Evolutionary conservation across 2,113 vertebrate species (phyloP).

Genomic region (Vimba vimba): DNA sequence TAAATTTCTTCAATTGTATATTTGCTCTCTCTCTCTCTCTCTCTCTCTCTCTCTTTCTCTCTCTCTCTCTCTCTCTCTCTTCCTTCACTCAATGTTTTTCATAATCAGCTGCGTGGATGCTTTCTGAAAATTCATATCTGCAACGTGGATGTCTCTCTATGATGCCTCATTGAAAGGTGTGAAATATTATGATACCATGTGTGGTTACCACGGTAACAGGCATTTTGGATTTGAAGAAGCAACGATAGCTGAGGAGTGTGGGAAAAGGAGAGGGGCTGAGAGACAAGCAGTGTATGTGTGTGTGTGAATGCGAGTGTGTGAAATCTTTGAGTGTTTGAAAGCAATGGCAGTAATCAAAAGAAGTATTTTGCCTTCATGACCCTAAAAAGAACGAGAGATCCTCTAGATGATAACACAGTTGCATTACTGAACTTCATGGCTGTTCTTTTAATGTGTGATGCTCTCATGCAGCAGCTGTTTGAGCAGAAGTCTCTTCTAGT

Average conservation of each 20-base stretch:
- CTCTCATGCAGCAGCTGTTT: slow-evolving; percentile 21
- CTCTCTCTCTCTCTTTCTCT: too few relatives aligned
- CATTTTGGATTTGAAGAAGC: slow-evolving; percentile 44
- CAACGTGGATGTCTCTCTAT: slow-evolving; percentile 36
- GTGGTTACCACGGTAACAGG: slow-evolving; percentile 55
- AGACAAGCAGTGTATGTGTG: neutral
- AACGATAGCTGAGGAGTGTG: slow-evolving; percentile 23
- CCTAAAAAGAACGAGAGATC: neutral
- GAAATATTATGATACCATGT: slow-evolving; percentile 38
- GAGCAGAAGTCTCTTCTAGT: neutral
- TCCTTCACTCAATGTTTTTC: neutral
- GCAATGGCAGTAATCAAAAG: neutral
- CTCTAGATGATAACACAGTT: neutral
- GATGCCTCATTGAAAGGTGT: slow-evolving; percentile 44
- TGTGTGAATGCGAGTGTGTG: neutral
- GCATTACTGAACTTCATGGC: neutral
- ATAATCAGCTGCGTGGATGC: neutral
- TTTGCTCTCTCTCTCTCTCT: too few relatives aligned
- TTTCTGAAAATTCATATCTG: neutral
- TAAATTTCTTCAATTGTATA: too few relatives aligned
- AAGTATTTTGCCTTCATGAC: neutral
- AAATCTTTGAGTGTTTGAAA: neutral
- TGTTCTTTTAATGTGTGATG: slow-evolving; percentile 7
- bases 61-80: too few relatives aligned
- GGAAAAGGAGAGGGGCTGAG: slow-evolving; percentile 10